Conservation (phyloP, 1,140 invertebrate species). For the Drosophila melanogaster region Release_6_plus_ISO1_MT NT_033777.3:23330001-23330500, state of each 20-base stretch:
- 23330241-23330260: constrained; percentile 6
- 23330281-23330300: constrained; percentile 45
- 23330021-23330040: constrained; percentile 5
- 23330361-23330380: constrained; percentile 74
- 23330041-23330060: constrained; percentile 17
- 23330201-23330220: constrained; percentile 72
- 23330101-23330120: constrained; percentile 71
- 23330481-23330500: constrained; percentile 17
- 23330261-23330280: constrained; percentile 50
- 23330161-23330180: constrained; percentile 30
- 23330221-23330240: constrained; percentile 60
- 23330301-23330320: constrained; percentile 25
- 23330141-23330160: constrained; percentile 51
- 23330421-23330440: constrained; percentile 41
- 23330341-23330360: constrained; percentile 73
- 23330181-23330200: constrained; percentile 42
- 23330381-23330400: constrained; percentile 49
- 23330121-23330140: constrained; percentile 67
- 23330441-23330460: constrained; percentile 69
- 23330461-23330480: constrained; percentile 13
- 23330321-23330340: constrained; percentile 82
- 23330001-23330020: not conserved
- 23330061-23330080: constrained; percentile 16
- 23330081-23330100: constrained; percentile 45
- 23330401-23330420: not conserved